These are phyloP conservation scores for Pomacea maculata DNA, from an alignment of 1,140 invertebrate species.

Conservation along the genomic window DNA sequence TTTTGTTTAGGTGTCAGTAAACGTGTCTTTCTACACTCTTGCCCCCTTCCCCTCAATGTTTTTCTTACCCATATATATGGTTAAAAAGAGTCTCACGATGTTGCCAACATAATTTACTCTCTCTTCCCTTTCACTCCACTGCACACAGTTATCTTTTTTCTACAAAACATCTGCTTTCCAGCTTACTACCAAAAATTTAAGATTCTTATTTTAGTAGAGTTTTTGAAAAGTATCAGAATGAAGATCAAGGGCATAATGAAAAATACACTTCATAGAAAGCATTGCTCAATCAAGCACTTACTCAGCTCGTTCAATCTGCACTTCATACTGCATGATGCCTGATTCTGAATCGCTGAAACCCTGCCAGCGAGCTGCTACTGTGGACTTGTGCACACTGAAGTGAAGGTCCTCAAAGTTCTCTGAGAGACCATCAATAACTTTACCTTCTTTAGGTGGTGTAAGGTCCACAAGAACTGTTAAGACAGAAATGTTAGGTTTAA, in stretches of 20 bases:
- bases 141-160: no score
- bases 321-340: slow-evolving; percentile 38
- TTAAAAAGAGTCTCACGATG: no score
- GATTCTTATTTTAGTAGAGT: not conserved
- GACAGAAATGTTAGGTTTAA: not conserved
- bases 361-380: slow-evolving; percentile 43
- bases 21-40: no score
- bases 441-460: slow-evolving; percentile 39
- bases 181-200: no score
- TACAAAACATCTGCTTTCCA: no score
- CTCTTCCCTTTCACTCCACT: no score
- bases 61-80: no score
- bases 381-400: slow-evolving; percentile 31
- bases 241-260: not conserved
- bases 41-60: no score
- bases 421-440: slow-evolving; percentile 39
- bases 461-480: slow-evolving; percentile 42
- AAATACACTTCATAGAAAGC: not conserved
- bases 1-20: no score
- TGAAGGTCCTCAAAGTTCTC: slow-evolving; percentile 31
- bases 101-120: no score
- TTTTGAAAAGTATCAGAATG: not conserved
- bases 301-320: slow-evolving; percentile 34
- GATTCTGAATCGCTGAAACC: slow-evolving; percentile 45
- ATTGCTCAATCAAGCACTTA: slow-evolving; percentile 24